Conservation (phyloP, 2,113 vertebrate species). For the Lonchura striata region DNA sequence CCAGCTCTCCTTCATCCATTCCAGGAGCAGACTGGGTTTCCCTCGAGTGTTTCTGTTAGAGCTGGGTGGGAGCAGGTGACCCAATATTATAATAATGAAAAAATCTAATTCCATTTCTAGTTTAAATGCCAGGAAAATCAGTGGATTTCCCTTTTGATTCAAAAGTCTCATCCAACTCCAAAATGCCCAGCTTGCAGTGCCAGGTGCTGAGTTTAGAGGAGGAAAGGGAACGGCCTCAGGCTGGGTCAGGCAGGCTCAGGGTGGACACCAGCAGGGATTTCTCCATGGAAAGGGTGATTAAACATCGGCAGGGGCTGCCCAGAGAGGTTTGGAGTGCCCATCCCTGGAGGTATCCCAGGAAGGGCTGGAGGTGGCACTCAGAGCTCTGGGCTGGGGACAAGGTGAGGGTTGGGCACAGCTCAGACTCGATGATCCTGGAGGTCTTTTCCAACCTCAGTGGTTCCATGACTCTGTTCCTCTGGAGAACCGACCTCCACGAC, state of each 20-base stretch:
- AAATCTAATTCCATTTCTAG: background rate
- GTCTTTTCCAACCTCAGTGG: background rate
- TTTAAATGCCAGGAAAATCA: background rate
- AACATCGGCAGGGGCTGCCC: accelerated
- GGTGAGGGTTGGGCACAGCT: accelerated
- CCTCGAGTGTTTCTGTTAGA: background rate
- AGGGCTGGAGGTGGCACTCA: accelerated
- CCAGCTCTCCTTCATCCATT: background rate
- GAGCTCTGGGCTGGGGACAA: background rate
- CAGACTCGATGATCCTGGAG: accelerated
- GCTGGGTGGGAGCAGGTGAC: background rate
- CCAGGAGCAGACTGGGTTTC: background rate
- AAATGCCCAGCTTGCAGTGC: background rate
- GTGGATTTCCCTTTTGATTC: background rate
- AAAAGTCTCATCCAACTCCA: background rate
- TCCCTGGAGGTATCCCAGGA: background rate
- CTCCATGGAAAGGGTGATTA: accelerated
- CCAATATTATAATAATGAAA: background rate
- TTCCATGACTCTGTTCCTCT: background rate
- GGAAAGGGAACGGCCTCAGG: accelerated
- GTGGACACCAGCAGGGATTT: accelerated
- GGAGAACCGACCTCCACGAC: accelerated
- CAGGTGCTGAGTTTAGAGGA: background rate
- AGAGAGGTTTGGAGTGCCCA: background rate
- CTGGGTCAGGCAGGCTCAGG: background rate